These are phyloP conservation scores for Cydia amplana DNA, from an alignment of 1,140 invertebrate species.

Conservation along the genomic window DNA sequence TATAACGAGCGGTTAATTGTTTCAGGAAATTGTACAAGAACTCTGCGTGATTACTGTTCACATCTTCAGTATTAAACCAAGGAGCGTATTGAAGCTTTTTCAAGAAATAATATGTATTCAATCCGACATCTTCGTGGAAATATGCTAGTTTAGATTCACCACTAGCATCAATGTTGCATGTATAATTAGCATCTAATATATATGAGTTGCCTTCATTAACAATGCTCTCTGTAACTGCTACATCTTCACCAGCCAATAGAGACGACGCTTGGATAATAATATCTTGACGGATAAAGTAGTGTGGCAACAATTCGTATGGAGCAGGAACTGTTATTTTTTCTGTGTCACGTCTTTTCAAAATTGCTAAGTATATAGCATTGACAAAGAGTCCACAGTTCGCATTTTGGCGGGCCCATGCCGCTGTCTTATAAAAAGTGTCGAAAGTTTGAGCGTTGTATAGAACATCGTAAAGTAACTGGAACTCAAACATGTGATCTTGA, in stretches of 20 bases:
- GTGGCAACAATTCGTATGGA: constrained; percentile 79
- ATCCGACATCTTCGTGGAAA: constrained; percentile 69
- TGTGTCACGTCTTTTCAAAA: constrained; percentile 76
- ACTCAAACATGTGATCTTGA: constrained; percentile 57
- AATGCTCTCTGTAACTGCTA: constrained; percentile 43
- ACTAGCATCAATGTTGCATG: constrained; percentile 51
- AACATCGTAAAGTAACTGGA: constrained; percentile 66
- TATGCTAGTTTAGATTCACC: constrained; percentile 64
- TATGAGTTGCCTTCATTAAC: constrained; percentile 65
- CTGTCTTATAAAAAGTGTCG: constrained; percentile 79
- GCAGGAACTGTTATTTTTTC: constrained; percentile 76
- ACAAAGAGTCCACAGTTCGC: constrained; percentile 79
- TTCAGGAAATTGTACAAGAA: constrained; percentile 60
- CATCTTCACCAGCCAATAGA: constrained; percentile 48
- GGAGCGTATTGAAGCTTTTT: constrained; percentile 53
- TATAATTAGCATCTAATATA: constrained; percentile 65
- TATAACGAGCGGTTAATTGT: constrained; percentile 64
- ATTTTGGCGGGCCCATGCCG: constrained; percentile 77
- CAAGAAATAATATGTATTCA: constrained; percentile 68
- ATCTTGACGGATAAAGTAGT: constrained; percentile 76
- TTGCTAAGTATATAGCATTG: constrained; percentile 75
- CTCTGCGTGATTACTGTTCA: constrained; percentile 50
- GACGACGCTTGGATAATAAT: constrained; percentile 59
- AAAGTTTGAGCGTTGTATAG: constrained; percentile 79
- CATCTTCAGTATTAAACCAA: constrained; percentile 45